Evolutionary conservation across 2,113 vertebrate genomes (phyloP), one percentile per base, ranked within the genome.

Genomic region (Lampris incognitus): DNA sequence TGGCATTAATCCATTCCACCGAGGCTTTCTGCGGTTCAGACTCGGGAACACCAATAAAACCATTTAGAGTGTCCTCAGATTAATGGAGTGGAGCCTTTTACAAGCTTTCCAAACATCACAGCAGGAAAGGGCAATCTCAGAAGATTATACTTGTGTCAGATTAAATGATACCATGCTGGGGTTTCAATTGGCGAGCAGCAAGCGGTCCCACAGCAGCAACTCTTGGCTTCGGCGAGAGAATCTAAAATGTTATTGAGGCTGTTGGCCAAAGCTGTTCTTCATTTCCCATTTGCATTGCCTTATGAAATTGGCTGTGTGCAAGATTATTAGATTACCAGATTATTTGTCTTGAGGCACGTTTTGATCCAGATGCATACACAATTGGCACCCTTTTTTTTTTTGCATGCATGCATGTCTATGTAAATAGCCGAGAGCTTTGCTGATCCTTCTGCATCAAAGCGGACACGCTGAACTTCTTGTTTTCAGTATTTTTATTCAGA

Each of bases 141-240:
- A 72, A 89, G 76, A 91, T 91, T 87, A 85, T 63, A 61, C 68
- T 63, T 72, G 51, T 57, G 87, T 84, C 85, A 83, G 88, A 86
- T 80, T 88, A 88, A 88, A 87, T 88, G 69, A 84, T 79, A 72
- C 69, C 39, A 24, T 48, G 65, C 44, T 57, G 74, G 56, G 50
- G 38, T 69, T 90, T 83, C 66, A 85, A 60, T 78, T 61, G 83
- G 37, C 5, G 38, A 76, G 49, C 70, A 36, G 57, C 63, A 2
- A 66, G 67, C 44, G 54, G 49, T 46, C 70, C 56, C 51, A 82
- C 74, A 85, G 78, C 60, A 76, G 65, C 40, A 2, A 42, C 55
- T 70, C 41, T 0, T 24, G 1, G 8, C 51, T 58, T 24, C 42
- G 8, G 60, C 36, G 74, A 51, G 50, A 69, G 60, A 72, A 81